Evolutionary conservation across 2,888 invertebrate species (phyloP).

Genomic region (Odontomyia ornata): DNA sequence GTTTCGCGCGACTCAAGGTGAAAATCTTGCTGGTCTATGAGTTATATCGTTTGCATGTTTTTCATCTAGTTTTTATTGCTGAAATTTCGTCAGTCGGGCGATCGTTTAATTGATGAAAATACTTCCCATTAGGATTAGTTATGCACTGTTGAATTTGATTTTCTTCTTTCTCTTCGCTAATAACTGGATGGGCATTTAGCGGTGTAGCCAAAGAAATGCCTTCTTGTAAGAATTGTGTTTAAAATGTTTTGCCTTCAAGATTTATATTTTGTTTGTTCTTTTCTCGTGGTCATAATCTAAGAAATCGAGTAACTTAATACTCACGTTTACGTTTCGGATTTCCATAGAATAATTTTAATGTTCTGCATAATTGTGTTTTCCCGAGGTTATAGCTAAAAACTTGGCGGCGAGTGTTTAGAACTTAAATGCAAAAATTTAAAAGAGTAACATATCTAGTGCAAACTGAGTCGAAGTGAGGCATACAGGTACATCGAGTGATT

Average conservation of each 20-base stretch:
- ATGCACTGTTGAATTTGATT: too few species aligned
- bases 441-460: background rate
- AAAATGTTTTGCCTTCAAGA: constrained; percentile 23
- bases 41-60: too few species aligned
- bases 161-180: too few species aligned
- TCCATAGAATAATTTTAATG: constrained; percentile 7
- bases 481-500: background rate
- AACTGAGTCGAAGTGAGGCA: background rate
- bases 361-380: background rate
- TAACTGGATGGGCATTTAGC: too few species aligned
- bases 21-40: background rate
- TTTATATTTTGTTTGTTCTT: constrained; percentile 21
- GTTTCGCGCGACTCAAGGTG: constrained; percentile 19
- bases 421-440: background rate
- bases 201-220: too few species aligned
- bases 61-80: background rate
- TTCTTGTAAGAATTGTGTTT: too few species aligned
- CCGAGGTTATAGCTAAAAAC: constrained; percentile 7
- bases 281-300: constrained; percentile 40
- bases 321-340: constrained; percentile 2
- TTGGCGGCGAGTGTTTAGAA: background rate
- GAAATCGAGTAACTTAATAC: constrained; percentile 33
- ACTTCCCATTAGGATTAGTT: too few species aligned
- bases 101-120: too few species aligned
- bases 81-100: background rate